A percentile compares a stretch with the other conserved stretches of the same genome.
These are phyloP conservation scores for Stichopus chloronotus DNA, from an alignment of 35 echinoderm and acorn worm species.

Conservation along the genomic window DNA sequence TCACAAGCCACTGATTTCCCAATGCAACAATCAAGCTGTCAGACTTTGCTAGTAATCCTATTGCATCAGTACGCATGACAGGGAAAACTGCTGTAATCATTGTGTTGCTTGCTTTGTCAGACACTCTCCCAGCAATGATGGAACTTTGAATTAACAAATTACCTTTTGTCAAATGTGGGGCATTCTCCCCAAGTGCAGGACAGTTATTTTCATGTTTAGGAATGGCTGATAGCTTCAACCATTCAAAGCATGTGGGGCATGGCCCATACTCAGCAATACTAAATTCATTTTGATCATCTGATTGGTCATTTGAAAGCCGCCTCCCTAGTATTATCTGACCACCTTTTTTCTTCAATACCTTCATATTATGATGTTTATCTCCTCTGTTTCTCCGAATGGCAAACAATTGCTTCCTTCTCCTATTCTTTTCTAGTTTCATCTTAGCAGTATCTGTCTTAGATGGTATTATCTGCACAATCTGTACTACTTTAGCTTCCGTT, in stretches of 20 bases:
- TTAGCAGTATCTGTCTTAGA: neutral
- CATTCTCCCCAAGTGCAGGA: neutral
- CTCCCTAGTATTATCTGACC: constrained; percentile 45
- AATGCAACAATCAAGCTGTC: constrained; percentile 43
- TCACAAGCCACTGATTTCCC: constrained; percentile 47
- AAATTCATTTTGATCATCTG: neutral
- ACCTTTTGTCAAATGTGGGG: neutral
- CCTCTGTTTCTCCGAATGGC: constrained; percentile 59
- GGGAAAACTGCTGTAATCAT: constrained; percentile 53
- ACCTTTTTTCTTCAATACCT: constrained; percentile 40
- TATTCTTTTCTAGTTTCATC: neutral
- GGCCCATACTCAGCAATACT: constrained; percentile 17
- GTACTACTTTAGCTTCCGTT: constrained; percentile 43
- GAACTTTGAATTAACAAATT: constrained; percentile 16
- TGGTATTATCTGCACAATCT: constrained; percentile 21
- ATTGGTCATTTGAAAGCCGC: constrained; percentile 30
- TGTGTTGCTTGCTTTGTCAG: neutral
- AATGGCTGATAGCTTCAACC: constrained; percentile 27
- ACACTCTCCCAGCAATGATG: neutral
- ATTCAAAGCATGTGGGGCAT: constrained; percentile 57
- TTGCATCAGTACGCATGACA: constrained; percentile 52
- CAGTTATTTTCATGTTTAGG: constrained; percentile 34
- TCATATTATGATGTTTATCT: constrained; percentile 54
- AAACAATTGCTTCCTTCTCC: constrained; percentile 49
- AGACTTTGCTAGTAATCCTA: constrained; percentile 14